Evolutionary conservation across 2,797 vertebrate species (phyloP).

Genomic region (Enteromius argenteus): DNA sequence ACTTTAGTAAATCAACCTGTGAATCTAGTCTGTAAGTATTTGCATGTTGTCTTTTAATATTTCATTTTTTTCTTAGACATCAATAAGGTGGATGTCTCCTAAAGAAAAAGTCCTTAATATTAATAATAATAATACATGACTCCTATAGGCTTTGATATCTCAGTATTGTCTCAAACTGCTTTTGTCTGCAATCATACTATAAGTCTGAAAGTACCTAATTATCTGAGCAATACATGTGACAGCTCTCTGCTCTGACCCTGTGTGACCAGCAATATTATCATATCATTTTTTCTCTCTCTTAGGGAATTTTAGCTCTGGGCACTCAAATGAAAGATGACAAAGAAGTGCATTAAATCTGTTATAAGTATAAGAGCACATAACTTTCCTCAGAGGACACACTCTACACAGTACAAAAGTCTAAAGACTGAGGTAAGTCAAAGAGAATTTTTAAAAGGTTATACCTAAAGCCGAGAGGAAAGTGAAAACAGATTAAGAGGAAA

Average conservation of each 20-base stretch:
- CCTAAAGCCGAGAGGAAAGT: slow-evolving; percentile 5
- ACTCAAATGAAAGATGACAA: neutral
- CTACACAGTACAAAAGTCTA: neutral
- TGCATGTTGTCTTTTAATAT: neutral
- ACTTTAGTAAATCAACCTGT: neutral
- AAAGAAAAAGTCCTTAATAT: neutral
- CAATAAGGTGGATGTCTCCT: neutral
- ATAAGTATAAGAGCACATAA: neutral
- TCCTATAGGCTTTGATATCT: neutral
- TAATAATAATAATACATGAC: neutral
- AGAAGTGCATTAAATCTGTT: neutral
- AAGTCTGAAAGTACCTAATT: neutral
- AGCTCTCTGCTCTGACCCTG: neutral
- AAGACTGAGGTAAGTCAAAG: slow-evolving; percentile 7
- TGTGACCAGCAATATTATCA: neutral
- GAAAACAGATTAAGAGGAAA: slow-evolving; percentile 8
- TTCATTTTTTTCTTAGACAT: neutral
- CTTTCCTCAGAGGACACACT: slow-evolving; percentile 8
- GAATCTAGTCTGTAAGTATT: too few species aligned
- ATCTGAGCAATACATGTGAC: neutral
- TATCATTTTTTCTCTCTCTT: neutral
- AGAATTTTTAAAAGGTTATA: neutral
- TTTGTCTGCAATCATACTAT: neutral
- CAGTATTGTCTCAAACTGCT: neutral
- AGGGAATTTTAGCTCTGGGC: neutral